Evolutionary conservation across 2,888 invertebrate species (phyloP), one percentile per base, ranked within the genome.

Genomic region (Octonoba sinensis): DNA sequence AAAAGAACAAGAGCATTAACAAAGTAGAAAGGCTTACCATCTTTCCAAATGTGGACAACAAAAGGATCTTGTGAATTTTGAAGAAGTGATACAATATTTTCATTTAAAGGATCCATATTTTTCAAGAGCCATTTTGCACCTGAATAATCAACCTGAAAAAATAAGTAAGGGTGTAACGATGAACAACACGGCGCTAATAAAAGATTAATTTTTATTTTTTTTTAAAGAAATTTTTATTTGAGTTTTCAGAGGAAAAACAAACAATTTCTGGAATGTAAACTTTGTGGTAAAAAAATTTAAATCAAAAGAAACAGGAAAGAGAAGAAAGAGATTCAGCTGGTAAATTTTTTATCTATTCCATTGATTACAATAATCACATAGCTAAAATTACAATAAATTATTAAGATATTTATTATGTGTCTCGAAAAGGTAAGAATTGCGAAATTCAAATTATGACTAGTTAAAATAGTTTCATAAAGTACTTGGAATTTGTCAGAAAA

Each of bases 31-130:
- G 16, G 60, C 66, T 22, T 86, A 91, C 91, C 91, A 89, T 99
- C 99, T 90, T 99, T 99, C 99, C 99, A 99, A 87, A 99, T 99
- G 88, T 95, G 94, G 84, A 94, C 94, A 82, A 98, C 95, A 89
- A 98, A 98, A 8, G 96, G 94, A 91, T 98, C 97, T 87, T 95
- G 94, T 0, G 99, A 97, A 24, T 92, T 92, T 90, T 99, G 99
- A 84, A 99, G 90, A 18, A 99, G 91, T 11, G 95, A 95, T 0
- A 99, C 99, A 44, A 99, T 95, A 88, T 99, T 99, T 89, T 99
- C 99, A 89, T 99, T 99, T 85, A 99, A 91, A 0, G 99, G 99
- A 88, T 99, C 99, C 99, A 99, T 99, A 90, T 99, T 99, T 92
- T 99, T 99, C 96, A 98, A 97, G 84, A 99, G 90, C 99, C 99